Conservation (phyloP, 2,888 invertebrate species). For the Phaedon cochleariae region DNA sequence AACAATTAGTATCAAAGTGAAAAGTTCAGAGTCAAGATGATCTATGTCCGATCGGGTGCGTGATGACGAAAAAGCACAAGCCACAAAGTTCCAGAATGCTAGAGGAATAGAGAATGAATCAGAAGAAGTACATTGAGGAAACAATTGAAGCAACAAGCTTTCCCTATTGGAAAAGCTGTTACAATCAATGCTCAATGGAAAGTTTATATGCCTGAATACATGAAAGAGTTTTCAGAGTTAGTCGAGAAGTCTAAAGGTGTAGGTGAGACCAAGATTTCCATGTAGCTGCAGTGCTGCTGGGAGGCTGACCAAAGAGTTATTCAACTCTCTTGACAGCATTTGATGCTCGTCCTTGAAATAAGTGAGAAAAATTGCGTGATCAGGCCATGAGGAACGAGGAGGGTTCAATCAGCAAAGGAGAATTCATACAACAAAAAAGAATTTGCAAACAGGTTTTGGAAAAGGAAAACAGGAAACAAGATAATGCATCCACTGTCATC, state of each 20-base stretch:
- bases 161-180: conserved; percentile 25
- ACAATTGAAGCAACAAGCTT: conserved; percentile 24
- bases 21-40: no score
- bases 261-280: conserved; percentile 11
- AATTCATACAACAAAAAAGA: not conserved
- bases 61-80: conserved; percentile 20
- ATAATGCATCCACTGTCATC: not conserved
- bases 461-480: not conserved
- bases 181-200: conserved; percentile 16
- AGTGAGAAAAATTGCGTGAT: conserved; percentile 3
- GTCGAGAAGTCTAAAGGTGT: conserved; percentile 13
- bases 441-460: not conserved
- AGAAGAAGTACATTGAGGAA: conserved; percentile 25
- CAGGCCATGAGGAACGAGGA: conserved; percentile 5
- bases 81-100: not conserved
- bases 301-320: not conserved
- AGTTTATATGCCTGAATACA: conserved; percentile 29
- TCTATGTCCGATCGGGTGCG: no score
- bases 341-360: conserved; percentile 10
- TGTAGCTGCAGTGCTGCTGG: conserved; percentile 7
- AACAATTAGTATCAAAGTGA: no score
- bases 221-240: conserved; percentile 24
- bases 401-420: not conserved
- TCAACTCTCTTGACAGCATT: conserved; percentile 13
- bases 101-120: conserved; percentile 11